Conservation (phyloP, 1,140 invertebrate genomes). For the Drosophila parvula region DNA sequence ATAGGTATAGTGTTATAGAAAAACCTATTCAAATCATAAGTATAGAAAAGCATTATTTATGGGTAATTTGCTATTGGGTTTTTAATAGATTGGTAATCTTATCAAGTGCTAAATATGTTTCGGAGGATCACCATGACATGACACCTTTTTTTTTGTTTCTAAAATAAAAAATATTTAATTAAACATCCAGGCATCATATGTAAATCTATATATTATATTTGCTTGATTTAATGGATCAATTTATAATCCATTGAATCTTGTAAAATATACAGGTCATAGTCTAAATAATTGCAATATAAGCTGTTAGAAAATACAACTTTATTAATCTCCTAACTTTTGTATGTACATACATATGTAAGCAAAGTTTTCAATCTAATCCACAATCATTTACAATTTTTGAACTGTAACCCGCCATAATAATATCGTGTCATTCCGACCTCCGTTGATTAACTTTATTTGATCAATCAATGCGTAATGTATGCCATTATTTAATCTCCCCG, state of each 20-base stretch:
- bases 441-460: constrained; percentile 11
- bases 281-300: neutral
- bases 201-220: neutral
- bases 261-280: neutral
- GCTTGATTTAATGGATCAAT: neutral
- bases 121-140: neutral
- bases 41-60: too few species aligned
- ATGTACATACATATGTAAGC: neutral
- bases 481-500: constrained; percentile 13
- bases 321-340: too few species aligned
- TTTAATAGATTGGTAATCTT: neutral
- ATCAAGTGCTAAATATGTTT: neutral
- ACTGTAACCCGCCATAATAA: constrained; percentile 12
- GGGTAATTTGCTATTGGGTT: neutral
- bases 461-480: constrained; percentile 7
- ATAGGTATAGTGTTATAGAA: neutral
- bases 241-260: neutral
- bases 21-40: neutral
- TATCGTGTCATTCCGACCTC: neutral
- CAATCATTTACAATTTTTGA: neutral
- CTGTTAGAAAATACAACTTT: neutral
- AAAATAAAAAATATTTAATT: neutral
- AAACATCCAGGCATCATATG: too few species aligned
- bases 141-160: neutral
- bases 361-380: neutral